A percentile compares a stretch with the other conserved stretches of the same genome.
phyloP scores from a whole-genome alignment of 1,140 invertebrate genomes.

The Carposina sasakii region DNA sequence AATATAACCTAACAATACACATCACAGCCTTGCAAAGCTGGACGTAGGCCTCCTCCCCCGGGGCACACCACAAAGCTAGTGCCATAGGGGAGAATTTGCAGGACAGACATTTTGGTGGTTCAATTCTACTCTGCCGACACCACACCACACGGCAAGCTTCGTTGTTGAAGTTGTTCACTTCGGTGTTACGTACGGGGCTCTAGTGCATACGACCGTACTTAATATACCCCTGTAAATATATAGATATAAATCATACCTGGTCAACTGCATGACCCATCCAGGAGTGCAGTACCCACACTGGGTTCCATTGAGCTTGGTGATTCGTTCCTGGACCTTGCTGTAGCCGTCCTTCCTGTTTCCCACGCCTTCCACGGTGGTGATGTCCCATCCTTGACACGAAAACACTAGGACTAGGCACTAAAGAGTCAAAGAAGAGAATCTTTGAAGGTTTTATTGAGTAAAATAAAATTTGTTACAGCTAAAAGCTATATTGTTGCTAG shows the following conservation, averaged over 20 bases:
- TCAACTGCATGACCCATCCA: slow-evolving; percentile 91
- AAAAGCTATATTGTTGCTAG: background rate
- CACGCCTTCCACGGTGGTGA: slow-evolving; percentile 86
- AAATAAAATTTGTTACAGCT: background rate
- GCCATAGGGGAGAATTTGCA: background rate
- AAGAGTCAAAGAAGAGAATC: background rate
- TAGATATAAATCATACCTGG: slow-evolving; percentile 66
- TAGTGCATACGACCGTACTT: background rate
- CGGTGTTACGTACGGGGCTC: too few species aligned
- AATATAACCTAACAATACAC: background rate
- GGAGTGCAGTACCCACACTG: slow-evolving; percentile 90
- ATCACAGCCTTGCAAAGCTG: background rate
- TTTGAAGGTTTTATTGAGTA: background rate
- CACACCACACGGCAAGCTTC: too few species aligned
- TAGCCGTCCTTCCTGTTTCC: slow-evolving; percentile 81
- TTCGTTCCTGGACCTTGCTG: slow-evolving; percentile 78
- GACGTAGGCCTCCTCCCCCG: background rate
- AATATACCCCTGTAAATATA: background rate
- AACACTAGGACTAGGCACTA: slow-evolving; percentile 84
- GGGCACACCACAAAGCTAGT: background rate
- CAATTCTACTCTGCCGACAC: too few species aligned
- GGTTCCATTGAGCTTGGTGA: slow-evolving; percentile 82
- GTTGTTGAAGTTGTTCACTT: too few species aligned
- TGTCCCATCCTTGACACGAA: slow-evolving; percentile 81
- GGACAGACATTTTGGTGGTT: background rate